A percentile compares a stretch with the other conserved stretches of the same genome.
These are phyloP conservation scores for Lasioglossum albipes DNA, from an alignment of 1,140 invertebrate species.

Conservation along the genomic window DNA sequence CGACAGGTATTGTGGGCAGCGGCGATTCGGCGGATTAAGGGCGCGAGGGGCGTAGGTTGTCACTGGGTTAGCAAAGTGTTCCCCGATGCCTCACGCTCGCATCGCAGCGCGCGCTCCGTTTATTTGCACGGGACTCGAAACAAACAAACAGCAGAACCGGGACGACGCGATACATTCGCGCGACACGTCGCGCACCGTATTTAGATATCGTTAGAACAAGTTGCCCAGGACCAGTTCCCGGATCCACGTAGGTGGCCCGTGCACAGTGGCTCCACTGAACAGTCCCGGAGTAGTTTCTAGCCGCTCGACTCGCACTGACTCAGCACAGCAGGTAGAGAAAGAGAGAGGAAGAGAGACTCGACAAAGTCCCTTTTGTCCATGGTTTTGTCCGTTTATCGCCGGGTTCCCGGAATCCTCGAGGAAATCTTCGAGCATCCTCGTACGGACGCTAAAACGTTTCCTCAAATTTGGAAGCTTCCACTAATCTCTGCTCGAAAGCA, in stretches of 20 bases:
- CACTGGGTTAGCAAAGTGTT: constrained; percentile 11
- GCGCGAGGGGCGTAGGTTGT: neutral
- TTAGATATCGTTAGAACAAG: constrained; percentile 39
- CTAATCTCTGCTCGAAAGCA: constrained; percentile 10
- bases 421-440: constrained; percentile 21
- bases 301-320: constrained; percentile 47
- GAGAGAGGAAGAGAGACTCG: neutral
- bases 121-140: neutral
- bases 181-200: constrained; percentile 23
- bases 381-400: neutral
- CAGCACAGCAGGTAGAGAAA: constrained; percentile 54
- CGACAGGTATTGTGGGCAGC: neutral
- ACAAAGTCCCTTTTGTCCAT: constrained; percentile 57
- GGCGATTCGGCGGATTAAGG: neutral
- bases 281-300: neutral
- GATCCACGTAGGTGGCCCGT: constrained; percentile 50
- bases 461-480: constrained; percentile 4
- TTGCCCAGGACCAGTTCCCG: constrained; percentile 14
- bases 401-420: constrained; percentile 8
- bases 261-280: constrained; percentile 40
- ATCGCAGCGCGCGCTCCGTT: neutral
- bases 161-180: constrained; percentile 20
- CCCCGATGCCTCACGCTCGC: neutral
- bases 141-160: neutral
- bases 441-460: neutral